Percentiles rank a stretch among this genome's conserved stretches.
Evolutionary conservation across 2,113 vertebrate genomes (phyloP).

Genomic region (Misgurnus anguillicaudatus): DNA sequence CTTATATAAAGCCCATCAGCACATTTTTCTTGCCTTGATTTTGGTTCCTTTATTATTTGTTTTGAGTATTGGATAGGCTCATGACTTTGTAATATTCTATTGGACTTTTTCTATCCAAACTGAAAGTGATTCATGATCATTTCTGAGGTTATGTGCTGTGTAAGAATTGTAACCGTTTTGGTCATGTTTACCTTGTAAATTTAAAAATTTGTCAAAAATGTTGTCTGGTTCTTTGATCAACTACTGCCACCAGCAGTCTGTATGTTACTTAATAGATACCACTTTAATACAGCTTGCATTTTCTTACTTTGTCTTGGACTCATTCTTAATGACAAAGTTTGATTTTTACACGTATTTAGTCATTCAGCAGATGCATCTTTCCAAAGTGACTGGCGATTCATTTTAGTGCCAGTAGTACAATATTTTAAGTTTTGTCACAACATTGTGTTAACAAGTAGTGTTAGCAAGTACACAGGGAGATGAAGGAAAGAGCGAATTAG

Average conservation of each 20-base stretch:
- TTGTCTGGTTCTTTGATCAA: constrained; percentile 83
- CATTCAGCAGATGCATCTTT: too few species aligned
- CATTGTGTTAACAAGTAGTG: too few species aligned
- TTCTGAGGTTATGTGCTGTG: constrained; percentile 71
- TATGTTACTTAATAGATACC: constrained; percentile 88
- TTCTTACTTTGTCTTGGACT: constrained; percentile 80
- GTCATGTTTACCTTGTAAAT: constrained; percentile 81
- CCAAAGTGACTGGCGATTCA: too few species aligned
- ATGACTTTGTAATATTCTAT: constrained; percentile 77
- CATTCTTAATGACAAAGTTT: not conserved
- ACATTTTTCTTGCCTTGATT: constrained; percentile 73
- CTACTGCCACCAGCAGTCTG: constrained; percentile 91
- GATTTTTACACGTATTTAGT: not conserved
- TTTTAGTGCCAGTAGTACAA: too few species aligned
- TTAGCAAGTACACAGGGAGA: too few species aligned
- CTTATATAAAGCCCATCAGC: constrained; percentile 76
- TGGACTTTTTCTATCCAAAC: constrained; percentile 78
- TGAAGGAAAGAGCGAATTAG: too few species aligned
- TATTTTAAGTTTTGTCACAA: too few species aligned
- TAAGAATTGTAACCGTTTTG: constrained; percentile 82
- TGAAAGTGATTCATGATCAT: constrained; percentile 74
- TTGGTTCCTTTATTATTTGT: constrained; percentile 65
- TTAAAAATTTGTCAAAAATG: constrained; percentile 80
- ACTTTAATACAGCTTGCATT: constrained; percentile 78
- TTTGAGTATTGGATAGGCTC: constrained; percentile 60